Evolutionary conservation across 35 echinoderm and acorn worm species (phyloP).

Genomic region (Eucidaris tribuloides): DNA sequence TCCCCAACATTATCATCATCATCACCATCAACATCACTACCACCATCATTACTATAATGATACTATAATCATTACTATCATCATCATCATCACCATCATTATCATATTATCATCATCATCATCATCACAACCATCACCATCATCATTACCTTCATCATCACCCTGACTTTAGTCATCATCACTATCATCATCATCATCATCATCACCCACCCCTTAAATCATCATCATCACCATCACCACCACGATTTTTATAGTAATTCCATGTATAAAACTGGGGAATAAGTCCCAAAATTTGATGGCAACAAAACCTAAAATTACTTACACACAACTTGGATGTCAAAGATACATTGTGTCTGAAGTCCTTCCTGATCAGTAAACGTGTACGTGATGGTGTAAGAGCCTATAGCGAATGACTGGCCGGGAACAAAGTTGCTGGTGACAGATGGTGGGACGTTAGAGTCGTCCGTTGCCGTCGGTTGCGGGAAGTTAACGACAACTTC

Average conservation of each 20-base stretch:
- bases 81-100: background rate
- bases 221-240: background rate
- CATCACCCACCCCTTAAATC: background rate
- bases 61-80: background rate
- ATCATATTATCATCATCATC: background rate
- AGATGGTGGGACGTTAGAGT: slow-evolving; percentile 45
- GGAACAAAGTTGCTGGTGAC: background rate
- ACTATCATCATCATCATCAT: too few species aligned
- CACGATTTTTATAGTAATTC: background rate
- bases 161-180: too few species aligned
- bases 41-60: background rate
- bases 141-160: too few species aligned
- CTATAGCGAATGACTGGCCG: slow-evolving; percentile 26
- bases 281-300: too few species aligned
- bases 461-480: slow-evolving; percentile 43
- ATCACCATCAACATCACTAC: background rate
- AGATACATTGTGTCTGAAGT: background rate
- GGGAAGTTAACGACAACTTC: slow-evolving; percentile 23
- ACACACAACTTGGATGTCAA: background rate
- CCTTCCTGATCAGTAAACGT: slow-evolving; percentile 22
- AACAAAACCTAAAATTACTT: background rate
- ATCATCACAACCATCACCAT: background rate
- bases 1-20: background rate
- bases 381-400: slow-evolving; percentile 24
- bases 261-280: too few species aligned